phyloP scores from a whole-genome alignment of 2,888 invertebrate species.

The Petrolisthes cinctipes region DNA sequence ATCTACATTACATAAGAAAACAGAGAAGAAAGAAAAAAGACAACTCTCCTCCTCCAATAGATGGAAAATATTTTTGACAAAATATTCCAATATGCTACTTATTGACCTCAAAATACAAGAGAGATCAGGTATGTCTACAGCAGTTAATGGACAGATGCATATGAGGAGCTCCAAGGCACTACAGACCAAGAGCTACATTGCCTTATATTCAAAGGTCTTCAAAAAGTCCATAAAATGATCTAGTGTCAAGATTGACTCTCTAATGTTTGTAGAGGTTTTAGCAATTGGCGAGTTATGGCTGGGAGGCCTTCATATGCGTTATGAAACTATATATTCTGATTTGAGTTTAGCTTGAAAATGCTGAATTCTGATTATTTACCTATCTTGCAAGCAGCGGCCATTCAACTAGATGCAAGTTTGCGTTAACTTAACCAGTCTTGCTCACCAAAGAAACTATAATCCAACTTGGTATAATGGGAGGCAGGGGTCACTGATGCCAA shows the following conservation, averaged over 20 bases:
- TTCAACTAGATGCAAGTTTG: conserved; percentile 35
- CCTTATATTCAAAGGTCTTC: too few species aligned
- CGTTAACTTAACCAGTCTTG: conserved; percentile 44
- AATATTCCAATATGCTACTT: conserved; percentile 34
- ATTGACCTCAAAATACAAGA: conserved; percentile 24
- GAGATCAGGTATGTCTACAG: conserved; percentile 43
- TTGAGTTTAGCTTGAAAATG: conserved; percentile 30
- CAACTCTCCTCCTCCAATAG: background rate
- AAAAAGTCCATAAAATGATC: too few species aligned
- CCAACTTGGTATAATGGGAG: conserved; percentile 30
- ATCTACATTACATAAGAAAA: conserved; percentile 28
- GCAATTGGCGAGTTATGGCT: too few species aligned
- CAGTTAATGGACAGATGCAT: conserved; percentile 40
- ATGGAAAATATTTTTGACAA: conserved; percentile 24
- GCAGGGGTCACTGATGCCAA: conserved; percentile 5
- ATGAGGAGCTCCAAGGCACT: background rate
- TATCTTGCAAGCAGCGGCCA: conserved; percentile 48
- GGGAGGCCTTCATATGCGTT: background rate
- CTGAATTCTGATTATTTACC: conserved; percentile 48
- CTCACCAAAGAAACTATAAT: conserved; percentile 46
- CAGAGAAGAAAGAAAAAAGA: conserved; percentile 20
- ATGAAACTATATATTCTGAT: conserved; percentile 41
- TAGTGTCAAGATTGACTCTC: too few species aligned
- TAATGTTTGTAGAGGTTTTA: too few species aligned
- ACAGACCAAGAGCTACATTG: too few species aligned